These are phyloP conservation scores for Acanthisitta chloris DNA, from an alignment of 2,113 vertebrate genomes.

Conservation along the genomic window DNA sequence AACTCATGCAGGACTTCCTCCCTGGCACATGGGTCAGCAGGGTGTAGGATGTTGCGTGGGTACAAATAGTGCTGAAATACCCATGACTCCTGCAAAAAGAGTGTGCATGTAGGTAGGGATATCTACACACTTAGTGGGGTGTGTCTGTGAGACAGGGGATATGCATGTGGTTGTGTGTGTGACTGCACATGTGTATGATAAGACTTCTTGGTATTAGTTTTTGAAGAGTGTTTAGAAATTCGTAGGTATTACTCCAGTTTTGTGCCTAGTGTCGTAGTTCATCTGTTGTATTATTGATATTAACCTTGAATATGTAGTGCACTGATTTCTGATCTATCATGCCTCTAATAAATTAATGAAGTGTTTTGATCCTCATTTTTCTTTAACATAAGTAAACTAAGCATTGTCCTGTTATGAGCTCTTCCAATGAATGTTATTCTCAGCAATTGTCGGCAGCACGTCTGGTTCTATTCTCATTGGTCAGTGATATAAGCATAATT, in stretches of 20 bases:
- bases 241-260: not conserved
- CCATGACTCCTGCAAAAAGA: not conserved
- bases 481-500: not conserved
- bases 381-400: not conserved
- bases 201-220: not conserved
- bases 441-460: not conserved
- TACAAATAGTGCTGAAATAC: not conserved
- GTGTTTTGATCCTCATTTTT: not conserved
- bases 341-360: not conserved
- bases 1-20: not conserved
- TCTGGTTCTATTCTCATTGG: not conserved
- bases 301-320: not conserved
- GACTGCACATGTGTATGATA: not conserved
- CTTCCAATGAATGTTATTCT: not conserved
- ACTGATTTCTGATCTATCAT: not conserved
- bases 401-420: not conserved
- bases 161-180: fast-evolving
- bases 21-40: fast-evolving
- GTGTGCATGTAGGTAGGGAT: not conserved
- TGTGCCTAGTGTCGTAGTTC: not conserved
- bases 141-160: not conserved
- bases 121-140: too few relatives aligned
- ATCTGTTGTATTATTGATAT: not conserved
- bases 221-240: not conserved
- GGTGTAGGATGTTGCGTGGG: fast-evolving